Conservation (phyloP, 2,113 vertebrate species). For the Garra rufa region DNA sequence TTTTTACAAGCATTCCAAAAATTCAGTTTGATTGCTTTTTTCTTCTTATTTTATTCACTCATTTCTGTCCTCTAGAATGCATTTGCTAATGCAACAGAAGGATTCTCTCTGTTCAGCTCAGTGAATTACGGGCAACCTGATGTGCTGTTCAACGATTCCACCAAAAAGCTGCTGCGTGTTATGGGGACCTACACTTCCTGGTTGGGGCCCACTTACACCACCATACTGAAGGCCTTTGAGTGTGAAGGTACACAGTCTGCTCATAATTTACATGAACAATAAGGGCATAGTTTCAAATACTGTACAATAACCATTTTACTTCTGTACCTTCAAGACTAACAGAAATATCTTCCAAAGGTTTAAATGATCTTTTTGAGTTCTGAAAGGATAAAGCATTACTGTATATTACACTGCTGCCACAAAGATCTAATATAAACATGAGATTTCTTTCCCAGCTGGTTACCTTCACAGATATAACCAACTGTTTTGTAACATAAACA, state of each 20-base stretch:
- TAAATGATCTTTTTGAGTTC: background rate
- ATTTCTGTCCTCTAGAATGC: conserved; percentile 63
- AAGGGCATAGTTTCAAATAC: background rate
- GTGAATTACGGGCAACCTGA: conserved; percentile 71
- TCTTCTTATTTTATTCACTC: background rate
- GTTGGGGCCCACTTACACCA: conserved; percentile 78
- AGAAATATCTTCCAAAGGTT: background rate
- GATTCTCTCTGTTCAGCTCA: conserved; percentile 79
- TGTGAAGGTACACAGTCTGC: conserved; percentile 74
- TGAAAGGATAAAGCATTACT: background rate
- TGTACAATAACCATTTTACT: background rate
- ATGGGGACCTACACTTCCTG: conserved; percentile 78
- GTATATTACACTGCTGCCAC: no score
- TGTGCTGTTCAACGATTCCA: conserved; percentile 77
- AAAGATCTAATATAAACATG: no score
- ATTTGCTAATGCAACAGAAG: conserved; percentile 73
- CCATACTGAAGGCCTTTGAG: conserved; percentile 78
- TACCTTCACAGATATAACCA: no score
- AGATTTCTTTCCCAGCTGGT: no score
- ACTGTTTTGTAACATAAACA: no score
- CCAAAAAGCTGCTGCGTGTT: conserved; percentile 78
- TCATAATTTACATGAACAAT: background rate
- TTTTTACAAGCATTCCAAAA: background rate
- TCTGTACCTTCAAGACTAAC: background rate
- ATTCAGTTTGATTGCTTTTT: background rate